These are phyloP conservation scores for Halotydeus destructor DNA, from an alignment of 1,140 invertebrate species.

Conservation along the genomic window DNA sequence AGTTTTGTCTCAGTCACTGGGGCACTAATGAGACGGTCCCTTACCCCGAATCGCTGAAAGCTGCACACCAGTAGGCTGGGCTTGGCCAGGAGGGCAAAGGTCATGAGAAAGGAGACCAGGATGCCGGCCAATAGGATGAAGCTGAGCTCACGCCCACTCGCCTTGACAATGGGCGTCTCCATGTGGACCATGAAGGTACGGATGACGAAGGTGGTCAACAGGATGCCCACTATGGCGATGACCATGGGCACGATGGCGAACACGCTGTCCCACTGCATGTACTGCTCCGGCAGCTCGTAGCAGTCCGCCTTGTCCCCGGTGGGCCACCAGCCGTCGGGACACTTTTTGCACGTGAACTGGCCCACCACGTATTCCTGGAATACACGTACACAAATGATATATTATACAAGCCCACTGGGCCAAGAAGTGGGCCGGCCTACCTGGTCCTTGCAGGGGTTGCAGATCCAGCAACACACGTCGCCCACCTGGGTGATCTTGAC, in stretches of 20 bases:
- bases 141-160: constrained; percentile 66
- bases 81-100: constrained; percentile 54
- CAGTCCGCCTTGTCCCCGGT: constrained; percentile 24
- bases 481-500: constrained; percentile 40
- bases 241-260: constrained; percentile 34
- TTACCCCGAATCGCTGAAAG: constrained; percentile 31
- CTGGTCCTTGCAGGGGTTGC: no score
- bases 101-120: constrained; percentile 66
- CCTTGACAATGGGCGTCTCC: constrained; percentile 67
- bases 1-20: no score
- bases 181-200: constrained; percentile 39
- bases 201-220: constrained; percentile 29
- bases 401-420: no score
- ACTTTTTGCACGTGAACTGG: constrained; percentile 35
- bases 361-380: constrained; percentile 34
- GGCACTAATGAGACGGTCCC: no score
- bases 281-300: constrained; percentile 27
- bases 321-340: constrained; percentile 30
- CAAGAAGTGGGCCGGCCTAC: no score
- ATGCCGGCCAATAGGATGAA: constrained; percentile 66
- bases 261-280: constrained; percentile 34
- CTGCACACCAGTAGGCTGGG: constrained; percentile 25
- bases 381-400: no score
- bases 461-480: constrained; percentile 32
- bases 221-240: constrained; percentile 32